These are phyloP conservation scores for Nasonia longicornis DNA, from an alignment of 1,140 invertebrate genomes.

Conservation along the genomic window DNA sequence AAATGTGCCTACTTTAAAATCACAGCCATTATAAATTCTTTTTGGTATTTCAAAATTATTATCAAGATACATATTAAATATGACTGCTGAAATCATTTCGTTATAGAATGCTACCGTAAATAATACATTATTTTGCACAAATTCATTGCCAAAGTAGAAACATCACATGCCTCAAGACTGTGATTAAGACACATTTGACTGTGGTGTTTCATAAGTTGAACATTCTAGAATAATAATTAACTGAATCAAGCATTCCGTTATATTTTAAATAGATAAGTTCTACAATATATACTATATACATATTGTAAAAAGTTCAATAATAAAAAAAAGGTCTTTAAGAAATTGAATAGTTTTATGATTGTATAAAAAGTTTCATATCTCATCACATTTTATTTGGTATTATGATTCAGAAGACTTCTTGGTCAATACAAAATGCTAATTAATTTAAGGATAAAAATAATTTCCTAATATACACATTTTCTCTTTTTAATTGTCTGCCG, in stretches of 20 bases:
- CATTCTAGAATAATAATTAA: conserved; percentile 25
- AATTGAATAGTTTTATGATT: conserved; percentile 36
- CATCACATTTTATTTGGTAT: conserved; percentile 49
- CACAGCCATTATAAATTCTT: background rate
- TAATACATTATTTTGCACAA: conserved; percentile 35
- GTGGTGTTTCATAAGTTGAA: conserved; percentile 30
- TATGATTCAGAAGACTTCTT: conserved; percentile 41
- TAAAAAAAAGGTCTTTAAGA: conserved; percentile 44
- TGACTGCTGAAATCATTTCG: conserved; percentile 1
- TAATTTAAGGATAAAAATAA: conserved; percentile 46
- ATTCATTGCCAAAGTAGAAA: conserved; percentile 33
- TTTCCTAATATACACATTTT: conserved; percentile 38
- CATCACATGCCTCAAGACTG: conserved; percentile 36
- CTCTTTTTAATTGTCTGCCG: conserved; percentile 43
- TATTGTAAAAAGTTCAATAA: conserved; percentile 44
- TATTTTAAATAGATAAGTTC: conserved; percentile 40
- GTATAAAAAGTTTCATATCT: conserved; percentile 36
- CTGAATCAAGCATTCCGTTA: conserved; percentile 30
- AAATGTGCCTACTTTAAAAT: conserved; percentile 27
- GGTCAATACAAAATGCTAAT: conserved; percentile 45
- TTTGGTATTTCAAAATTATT: conserved; percentile 4
- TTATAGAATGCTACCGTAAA: background rate
- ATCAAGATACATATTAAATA: background rate
- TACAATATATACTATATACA: conserved; percentile 42
- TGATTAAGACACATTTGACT: conserved; percentile 33